Evolutionary conservation across 2,797 vertebrate genomes (phyloP), one percentile per base, ranked within the genome.

Genomic region (Schizopygopsis pylzovi): DNA sequence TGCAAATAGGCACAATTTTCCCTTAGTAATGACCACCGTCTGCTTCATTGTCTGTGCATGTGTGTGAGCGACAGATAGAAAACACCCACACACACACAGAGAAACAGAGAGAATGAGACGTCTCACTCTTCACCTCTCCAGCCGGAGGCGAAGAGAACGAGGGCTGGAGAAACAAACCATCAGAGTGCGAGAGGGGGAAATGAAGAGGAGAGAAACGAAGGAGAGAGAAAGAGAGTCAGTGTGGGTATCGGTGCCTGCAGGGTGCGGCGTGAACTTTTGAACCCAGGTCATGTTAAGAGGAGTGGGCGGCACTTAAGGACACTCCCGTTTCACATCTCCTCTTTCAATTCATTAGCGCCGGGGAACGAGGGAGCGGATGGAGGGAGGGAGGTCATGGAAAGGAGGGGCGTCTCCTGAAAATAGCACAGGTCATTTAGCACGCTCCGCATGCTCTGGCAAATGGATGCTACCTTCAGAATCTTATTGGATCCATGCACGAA

Each of bases 401-500:
- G 73, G 78, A 87, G 86, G 89, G 80, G 89, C 82, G 75, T 88
- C 82, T 88, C 84, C 87, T 16, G 87, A 82, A 87, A 86, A 81
- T 88, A 83, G 87, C 95, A 95, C 90, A 93, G 95, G 95, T 95
- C 95, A 96, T 97, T 96, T 96, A 96, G 94, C 94, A 95, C 91
- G 93, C 94, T 93, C 92, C 4, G 90, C 92, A 91, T 93, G 93
- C 93, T 93, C 93, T 94, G 59, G 93, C 93, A 95, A 96, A 96
- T 96, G 96, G 95, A 96, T 96, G 95, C 93, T 95, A 96, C 96
- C 96, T 96, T 96, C 88, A 75, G 93, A 96, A 95, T 95, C 95
- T 96, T 96, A 97, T 96, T 96, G 96, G 96, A 96, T 96, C 95
- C 95, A 96, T 95, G 95, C 96, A 95, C 95, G 94, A 96, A 95